These are phyloP conservation scores for Chymomyza costata DNA, from an alignment of 1,140 invertebrate genomes.

Conservation along the genomic window DNA sequence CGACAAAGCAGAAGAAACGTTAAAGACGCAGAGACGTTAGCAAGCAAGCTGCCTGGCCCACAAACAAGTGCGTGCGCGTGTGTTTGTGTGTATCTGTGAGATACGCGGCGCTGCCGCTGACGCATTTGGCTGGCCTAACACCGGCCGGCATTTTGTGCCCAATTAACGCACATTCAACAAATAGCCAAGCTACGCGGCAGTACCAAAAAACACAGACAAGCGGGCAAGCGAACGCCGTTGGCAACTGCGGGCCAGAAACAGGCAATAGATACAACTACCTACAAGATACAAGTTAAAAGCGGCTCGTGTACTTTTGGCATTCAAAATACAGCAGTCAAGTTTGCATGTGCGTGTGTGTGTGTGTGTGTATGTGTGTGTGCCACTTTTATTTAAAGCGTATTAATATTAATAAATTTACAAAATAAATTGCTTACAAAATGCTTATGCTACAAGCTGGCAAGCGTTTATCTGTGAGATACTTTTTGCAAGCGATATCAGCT, in stretches of 20 bases:
- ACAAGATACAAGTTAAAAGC: constrained; percentile 40
- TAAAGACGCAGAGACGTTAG: constrained; percentile 17
- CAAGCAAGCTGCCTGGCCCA: constrained; percentile 1
- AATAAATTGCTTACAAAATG: too few species aligned
- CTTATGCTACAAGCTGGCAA: too few species aligned
- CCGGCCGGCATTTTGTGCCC: constrained; percentile 75
- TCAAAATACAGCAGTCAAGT: constrained; percentile 24
- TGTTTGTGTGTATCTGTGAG: constrained; percentile 53
- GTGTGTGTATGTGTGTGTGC: background rate
- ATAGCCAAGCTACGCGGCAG: constrained; percentile 6
- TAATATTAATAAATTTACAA: too few species aligned
- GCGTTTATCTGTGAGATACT: background rate
- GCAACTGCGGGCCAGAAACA: background rate
- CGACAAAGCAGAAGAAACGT: constrained; percentile 30
- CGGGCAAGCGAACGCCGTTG: too few species aligned
- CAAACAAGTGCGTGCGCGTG: constrained; percentile 15
- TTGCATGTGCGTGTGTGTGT: constrained; percentile 56
- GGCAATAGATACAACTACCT: too few species aligned
- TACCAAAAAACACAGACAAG: background rate
- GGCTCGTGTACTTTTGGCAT: background rate
- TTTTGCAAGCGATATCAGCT: too few species aligned
- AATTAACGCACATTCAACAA: constrained; percentile 52
- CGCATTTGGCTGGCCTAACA: constrained; percentile 22
- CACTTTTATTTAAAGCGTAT: too few species aligned
- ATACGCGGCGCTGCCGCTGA: constrained; percentile 34